phyloP scores from a whole-genome alignment of 2,113 vertebrate genomes.

The Cyprinodon tularosa region DNA sequence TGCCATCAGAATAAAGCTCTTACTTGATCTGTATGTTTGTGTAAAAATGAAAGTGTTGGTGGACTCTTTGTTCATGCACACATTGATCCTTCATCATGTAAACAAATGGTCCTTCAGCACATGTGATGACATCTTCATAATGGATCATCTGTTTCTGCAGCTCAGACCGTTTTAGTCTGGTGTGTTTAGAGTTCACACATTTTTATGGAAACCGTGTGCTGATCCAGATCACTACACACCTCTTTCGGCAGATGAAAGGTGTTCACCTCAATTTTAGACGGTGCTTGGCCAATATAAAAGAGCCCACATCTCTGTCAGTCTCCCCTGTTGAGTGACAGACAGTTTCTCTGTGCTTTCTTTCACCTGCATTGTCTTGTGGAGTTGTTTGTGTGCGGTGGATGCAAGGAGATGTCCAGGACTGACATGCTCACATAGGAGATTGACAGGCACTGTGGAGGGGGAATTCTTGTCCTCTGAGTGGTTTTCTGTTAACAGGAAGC shows the following conservation, averaged over 20 bases:
- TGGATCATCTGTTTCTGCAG: conserved; percentile 41
- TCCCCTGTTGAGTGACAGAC: conserved; percentile 50
- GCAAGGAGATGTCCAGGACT: conserved; percentile 33
- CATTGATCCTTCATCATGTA: not conserved
- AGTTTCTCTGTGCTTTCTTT: conserved; percentile 38
- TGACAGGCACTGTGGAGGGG: not conserved
- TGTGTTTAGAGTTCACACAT: conserved; percentile 23
- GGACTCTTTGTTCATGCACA: not conserved
- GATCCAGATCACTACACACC: conserved; percentile 53
- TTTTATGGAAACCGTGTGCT: conserved; percentile 68
- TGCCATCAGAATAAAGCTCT: not conserved
- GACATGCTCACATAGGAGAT: conserved; percentile 7
- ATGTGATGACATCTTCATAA: not conserved
- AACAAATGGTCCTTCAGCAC: not conserved
- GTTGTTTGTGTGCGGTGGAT: conserved; percentile 58
- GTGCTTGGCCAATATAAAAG: conserved; percentile 50
- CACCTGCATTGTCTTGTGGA: conserved; percentile 27
- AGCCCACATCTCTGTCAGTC: conserved; percentile 28
- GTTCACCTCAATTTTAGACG: conserved; percentile 72
- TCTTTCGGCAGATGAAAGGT: conserved; percentile 64
- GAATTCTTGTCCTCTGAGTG: conserved; percentile 9
- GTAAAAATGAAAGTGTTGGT: not conserved
- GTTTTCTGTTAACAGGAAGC: conserved; percentile 16
- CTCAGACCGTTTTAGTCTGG: conserved; percentile 47
- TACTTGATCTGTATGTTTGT: not conserved